phyloP scores from a whole-genome alignment of 2,888 invertebrate species.

The Cerastoderma edule region DNA sequence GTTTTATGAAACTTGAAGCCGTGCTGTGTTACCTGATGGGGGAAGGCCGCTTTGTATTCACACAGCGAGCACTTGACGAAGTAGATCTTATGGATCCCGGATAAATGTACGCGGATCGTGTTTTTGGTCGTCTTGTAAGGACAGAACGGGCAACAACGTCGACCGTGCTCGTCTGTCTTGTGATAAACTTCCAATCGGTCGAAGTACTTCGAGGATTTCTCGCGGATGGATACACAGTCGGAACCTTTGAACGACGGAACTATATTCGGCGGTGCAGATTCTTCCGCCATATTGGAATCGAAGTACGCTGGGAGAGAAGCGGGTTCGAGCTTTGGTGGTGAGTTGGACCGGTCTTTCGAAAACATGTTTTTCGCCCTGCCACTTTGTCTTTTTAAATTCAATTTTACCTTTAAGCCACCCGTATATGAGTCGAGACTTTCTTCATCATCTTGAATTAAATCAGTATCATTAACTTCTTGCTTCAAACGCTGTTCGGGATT shows the following conservation, averaged over 20 bases:
- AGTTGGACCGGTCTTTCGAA: conserved; percentile 31
- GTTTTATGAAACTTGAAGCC: conserved; percentile 56
- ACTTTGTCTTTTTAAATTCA: conserved; percentile 44
- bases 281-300: conserved; percentile 4
- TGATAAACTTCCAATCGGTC: conserved; percentile 60
- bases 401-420: conserved; percentile 50
- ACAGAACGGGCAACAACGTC: conserved; percentile 61
- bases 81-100: conserved; percentile 57
- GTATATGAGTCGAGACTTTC: no score
- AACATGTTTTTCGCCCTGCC: no score
- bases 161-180: conserved; percentile 47
- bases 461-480: not conserved
- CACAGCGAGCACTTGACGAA: conserved; percentile 60
- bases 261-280: conserved; percentile 37
- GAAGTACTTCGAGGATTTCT: conserved; percentile 52
- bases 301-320: conserved; percentile 5
- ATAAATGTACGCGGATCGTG: conserved; percentile 58
- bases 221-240: conserved; percentile 29
- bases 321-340: conserved; percentile 39
- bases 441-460: not conserved
- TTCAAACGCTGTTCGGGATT: not conserved
- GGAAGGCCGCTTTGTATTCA: conserved; percentile 59
- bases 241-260: conserved; percentile 13
- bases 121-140: conserved; percentile 58
- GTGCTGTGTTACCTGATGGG: conserved; percentile 57